phyloP scores from a whole-genome alignment of 2,797 vertebrate species.

The Alcedo quadribrachys region DNA sequence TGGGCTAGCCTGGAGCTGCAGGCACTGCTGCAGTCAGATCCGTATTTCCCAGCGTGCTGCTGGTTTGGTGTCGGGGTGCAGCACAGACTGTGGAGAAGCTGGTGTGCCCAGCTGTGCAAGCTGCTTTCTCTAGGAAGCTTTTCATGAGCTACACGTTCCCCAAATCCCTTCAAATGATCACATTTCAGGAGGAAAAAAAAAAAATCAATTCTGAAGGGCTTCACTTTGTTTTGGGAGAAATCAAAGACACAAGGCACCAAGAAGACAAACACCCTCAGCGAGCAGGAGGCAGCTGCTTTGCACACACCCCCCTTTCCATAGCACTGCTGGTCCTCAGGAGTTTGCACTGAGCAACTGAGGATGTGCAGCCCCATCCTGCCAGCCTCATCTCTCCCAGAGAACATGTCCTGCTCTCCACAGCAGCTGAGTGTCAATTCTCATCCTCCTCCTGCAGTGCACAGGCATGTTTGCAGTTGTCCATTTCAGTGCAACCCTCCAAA shows the following conservation, averaged over 20 bases:
- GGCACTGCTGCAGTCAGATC: background rate
- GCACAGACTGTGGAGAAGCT: background rate
- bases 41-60: background rate
- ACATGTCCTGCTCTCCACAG: background rate
- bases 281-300: fast-evolving
- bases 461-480: background rate
- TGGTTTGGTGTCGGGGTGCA: background rate
- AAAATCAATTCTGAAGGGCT: background rate
- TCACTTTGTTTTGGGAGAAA: background rate
- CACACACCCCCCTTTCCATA: background rate
- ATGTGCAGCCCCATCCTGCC: background rate
- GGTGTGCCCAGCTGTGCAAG: background rate
- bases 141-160: background rate
- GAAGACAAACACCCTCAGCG: background rate
- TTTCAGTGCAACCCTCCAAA: background rate
- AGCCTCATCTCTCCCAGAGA: background rate
- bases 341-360: background rate
- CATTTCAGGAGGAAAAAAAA: background rate
- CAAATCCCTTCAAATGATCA: background rate
- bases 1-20: background rate
- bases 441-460: fast-evolving
- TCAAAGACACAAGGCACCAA: background rate
- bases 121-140: background rate
- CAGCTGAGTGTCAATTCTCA: background rate
- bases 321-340: background rate